These are phyloP conservation scores for Symphodus melops DNA, from an alignment of 2,113 vertebrate species.

Conservation along the genomic window DNA sequence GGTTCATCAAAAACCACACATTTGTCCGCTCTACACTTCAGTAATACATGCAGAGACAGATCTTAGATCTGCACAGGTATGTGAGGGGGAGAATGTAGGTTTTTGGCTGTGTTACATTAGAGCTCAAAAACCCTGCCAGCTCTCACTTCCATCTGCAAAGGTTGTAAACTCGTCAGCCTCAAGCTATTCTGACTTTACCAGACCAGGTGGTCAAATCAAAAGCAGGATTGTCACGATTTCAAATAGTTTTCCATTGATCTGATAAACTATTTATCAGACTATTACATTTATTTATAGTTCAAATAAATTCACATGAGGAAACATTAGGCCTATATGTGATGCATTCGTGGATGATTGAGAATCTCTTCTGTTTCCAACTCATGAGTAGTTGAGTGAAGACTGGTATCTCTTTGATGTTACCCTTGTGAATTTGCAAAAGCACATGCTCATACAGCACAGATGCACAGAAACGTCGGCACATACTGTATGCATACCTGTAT, in stretches of 20 bases:
- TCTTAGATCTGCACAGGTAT: conserved; percentile 76
- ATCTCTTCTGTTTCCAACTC: conserved; percentile 30
- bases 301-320: conserved; percentile 1
- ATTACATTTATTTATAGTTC: not conserved
- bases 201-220: conserved; percentile 54
- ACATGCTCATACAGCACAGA: conserved; percentile 25
- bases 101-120: conserved; percentile 45
- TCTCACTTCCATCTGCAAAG: conserved; percentile 56
- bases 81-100: conserved; percentile 39
- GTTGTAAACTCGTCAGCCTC: conserved; percentile 57
- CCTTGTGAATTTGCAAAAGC: conserved; percentile 46
- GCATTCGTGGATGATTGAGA: not conserved
- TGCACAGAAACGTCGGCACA: not conserved
- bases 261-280: conserved; percentile 20
- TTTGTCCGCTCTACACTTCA: conserved; percentile 31
- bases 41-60: conserved; percentile 77
- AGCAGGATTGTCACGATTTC: conserved; percentile 10
- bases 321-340: not conserved
- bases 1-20: conserved; percentile 48
- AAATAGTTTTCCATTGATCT: conserved; percentile 24
- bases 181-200: conserved; percentile 32
- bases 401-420: conserved; percentile 58
- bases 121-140: conserved; percentile 61
- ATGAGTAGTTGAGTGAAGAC: conserved; percentile 30
- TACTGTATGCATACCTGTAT: not conserved